phyloP scores from a whole-genome alignment of 2,113 vertebrate genomes.

The Enhydra lutris region DNA sequence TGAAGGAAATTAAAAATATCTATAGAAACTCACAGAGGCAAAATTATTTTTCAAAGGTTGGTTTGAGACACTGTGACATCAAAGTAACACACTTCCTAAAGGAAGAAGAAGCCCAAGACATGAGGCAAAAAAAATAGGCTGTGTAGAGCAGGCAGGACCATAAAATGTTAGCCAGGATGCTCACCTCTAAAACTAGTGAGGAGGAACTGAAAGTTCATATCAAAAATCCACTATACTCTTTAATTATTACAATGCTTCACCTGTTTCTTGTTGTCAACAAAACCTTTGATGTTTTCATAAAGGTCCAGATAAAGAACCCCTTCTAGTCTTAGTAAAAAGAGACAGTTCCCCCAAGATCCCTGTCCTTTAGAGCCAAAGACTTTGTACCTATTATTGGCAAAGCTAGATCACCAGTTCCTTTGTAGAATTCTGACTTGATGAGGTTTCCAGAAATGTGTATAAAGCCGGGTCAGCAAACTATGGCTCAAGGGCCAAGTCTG shows the following conservation, averaged over 20 bases:
- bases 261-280: neutral
- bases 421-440: conserved; percentile 9
- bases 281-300: neutral
- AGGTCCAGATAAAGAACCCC: neutral
- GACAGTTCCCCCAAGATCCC: neutral
- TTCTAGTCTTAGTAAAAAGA: neutral
- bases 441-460: neutral
- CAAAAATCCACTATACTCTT: neutral
- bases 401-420: neutral
- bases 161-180: neutral
- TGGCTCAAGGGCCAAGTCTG: neutral
- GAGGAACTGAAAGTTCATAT: neutral
- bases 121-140: neutral
- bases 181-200: neutral
- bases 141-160: neutral
- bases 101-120: neutral
- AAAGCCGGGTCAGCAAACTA: neutral
- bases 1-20: neutral
- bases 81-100: neutral
- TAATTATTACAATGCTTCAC: neutral
- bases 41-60: neutral
- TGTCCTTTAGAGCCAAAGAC: neutral
- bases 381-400: neutral
- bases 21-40: neutral
- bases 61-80: neutral